phyloP scores from a whole-genome alignment of 1,140 invertebrate species.

The Gonioctena quinquepunctata region DNA sequence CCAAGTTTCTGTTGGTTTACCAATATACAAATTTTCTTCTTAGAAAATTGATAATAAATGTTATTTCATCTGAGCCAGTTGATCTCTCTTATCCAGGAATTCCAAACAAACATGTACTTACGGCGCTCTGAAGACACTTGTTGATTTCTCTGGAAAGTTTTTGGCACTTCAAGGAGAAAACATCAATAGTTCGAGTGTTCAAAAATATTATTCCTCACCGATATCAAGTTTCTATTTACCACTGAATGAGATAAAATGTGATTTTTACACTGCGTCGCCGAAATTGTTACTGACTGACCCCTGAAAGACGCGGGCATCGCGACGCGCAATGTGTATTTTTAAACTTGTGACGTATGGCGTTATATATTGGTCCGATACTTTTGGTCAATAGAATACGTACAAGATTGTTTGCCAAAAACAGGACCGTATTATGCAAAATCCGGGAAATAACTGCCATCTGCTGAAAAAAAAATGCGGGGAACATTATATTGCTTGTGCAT shows the following conservation, averaged over 20 bases:
- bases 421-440: too few species aligned
- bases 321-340: conserved; percentile 1
- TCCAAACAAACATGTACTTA: too few species aligned
- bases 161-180: too few species aligned
- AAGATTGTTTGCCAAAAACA: not conserved
- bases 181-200: not conserved
- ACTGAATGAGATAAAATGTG: not conserved
- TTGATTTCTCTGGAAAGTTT: not conserved
- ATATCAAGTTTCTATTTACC: not conserved
- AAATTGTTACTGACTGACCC: conserved; percentile 17
- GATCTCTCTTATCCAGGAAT: too few species aligned
- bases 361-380: conserved; percentile 4
- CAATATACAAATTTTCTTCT: too few species aligned
- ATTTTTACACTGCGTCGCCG: conserved; percentile 4
- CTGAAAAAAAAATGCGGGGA: too few species aligned
- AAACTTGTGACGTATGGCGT: conserved; percentile 3
- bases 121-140: conserved; percentile 10
- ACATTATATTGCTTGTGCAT: too few species aligned
- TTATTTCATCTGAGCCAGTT: too few species aligned
- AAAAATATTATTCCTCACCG: not conserved
- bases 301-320: conserved; percentile 11
- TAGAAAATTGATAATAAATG: too few species aligned
- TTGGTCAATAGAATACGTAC: conserved; percentile 20
- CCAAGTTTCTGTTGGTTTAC: too few species aligned
- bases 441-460: too few species aligned